phyloP scores from a whole-genome alignment of 2,797 vertebrate genomes.

The Okamejei kenojei region DNA sequence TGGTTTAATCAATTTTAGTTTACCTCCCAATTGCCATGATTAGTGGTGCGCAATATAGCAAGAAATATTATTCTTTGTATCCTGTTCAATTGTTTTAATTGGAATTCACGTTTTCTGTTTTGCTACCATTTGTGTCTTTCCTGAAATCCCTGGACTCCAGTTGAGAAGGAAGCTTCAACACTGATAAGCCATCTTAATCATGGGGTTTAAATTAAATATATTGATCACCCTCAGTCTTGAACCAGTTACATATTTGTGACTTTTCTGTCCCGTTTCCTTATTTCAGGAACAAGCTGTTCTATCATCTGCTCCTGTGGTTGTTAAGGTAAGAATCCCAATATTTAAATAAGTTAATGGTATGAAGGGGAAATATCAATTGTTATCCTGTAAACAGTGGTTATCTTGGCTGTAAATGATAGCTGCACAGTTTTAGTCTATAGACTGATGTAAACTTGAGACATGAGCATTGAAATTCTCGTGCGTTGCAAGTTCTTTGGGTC shows the following conservation, averaged over 20 bases:
- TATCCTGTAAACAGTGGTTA: not conserved
- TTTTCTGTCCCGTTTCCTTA: not conserved
- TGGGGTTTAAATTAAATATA: not conserved
- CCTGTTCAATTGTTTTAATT: not conserved
- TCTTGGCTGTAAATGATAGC: not conserved
- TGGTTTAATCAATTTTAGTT: not conserved
- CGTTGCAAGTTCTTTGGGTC: no score
- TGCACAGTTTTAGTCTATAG: not conserved
- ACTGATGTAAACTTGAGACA: not conserved
- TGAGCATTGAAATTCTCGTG: no score
- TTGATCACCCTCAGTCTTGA: not conserved
- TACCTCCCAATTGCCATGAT: not conserved
- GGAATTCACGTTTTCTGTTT: not conserved
- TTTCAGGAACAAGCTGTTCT: conserved; percentile 59
- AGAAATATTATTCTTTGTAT: not conserved
- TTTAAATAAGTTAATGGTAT: not conserved
- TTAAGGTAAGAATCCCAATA: conserved; percentile 51
- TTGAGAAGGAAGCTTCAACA: not conserved
- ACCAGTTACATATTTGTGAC: not conserved
- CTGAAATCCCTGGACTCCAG: not conserved
- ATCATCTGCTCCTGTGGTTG: conserved; percentile 53
- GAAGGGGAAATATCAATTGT: not conserved
- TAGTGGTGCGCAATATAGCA: not conserved
- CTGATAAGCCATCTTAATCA: not conserved
- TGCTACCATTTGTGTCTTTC: not conserved